phyloP scores from a whole-genome alignment of 2,113 vertebrate species.

The Coryphaenoides rupestris region DNA sequence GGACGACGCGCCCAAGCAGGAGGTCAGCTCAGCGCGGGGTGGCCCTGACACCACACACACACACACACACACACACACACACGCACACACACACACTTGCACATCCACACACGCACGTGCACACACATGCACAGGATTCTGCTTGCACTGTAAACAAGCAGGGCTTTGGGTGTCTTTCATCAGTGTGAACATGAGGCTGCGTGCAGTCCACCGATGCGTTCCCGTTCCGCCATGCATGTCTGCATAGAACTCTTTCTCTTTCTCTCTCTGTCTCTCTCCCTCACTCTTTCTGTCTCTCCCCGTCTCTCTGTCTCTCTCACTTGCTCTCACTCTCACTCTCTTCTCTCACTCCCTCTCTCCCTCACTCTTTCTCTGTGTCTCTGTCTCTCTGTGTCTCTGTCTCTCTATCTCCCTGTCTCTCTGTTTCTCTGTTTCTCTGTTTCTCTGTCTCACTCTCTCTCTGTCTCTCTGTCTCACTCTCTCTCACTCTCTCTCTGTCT shows the following conservation, averaged over 20 bases:
- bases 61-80: not conserved
- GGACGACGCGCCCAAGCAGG: slow-evolving; percentile 80
- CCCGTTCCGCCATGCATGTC: not conserved
- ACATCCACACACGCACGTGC: not conserved
- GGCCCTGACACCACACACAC: not conserved
- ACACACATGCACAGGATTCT: not conserved
- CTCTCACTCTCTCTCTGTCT: not conserved
- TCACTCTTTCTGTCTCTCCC: no score
- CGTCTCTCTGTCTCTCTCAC: no score
- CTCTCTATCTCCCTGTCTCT: not conserved
- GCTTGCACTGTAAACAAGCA: not conserved
- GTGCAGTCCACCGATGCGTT: not conserved
- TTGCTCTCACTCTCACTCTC: no score
- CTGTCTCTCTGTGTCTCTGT: not conserved
- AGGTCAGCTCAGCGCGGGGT: slow-evolving; percentile 68
- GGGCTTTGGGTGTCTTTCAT: not conserved
- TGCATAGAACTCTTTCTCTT: not conserved
- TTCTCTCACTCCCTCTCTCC: no score
- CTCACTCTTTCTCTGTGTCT: no score
- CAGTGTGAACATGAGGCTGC: not conserved
- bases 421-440: no score
- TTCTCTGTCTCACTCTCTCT: not conserved
- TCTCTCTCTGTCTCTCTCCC: not conserved
- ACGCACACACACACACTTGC: not conserved
- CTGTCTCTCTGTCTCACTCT: not conserved